phyloP scores from a whole-genome alignment of 1,140 invertebrate genomes.

The Caenorhabditis tropicalis region DNA sequence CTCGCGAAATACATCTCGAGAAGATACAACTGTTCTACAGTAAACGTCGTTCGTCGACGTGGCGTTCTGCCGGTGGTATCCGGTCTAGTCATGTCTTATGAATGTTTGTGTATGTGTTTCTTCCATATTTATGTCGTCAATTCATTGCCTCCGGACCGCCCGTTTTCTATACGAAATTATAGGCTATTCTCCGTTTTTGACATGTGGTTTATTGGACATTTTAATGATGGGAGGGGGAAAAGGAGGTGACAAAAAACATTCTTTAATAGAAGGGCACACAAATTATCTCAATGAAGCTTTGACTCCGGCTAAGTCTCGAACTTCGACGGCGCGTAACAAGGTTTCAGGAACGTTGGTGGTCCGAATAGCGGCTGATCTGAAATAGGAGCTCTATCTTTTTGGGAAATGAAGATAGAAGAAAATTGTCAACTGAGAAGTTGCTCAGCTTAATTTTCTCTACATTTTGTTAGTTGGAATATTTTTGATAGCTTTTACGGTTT shows the following conservation, averaged over 20 bases:
- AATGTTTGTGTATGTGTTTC: neutral
- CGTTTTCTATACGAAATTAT: constrained; percentile 6
- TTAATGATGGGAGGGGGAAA: neutral
- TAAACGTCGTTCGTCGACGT: neutral
- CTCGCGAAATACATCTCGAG: constrained; percentile 26
- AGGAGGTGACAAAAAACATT: too few relatives aligned
- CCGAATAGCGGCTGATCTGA: constrained; percentile 86
- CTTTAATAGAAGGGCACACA: too few relatives aligned
- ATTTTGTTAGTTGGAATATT: too few relatives aligned
- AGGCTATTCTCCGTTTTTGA: neutral
- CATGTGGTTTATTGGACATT: constrained; percentile 27
- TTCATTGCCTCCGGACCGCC: neutral
- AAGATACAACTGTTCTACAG: neutral
- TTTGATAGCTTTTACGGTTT: too few relatives aligned
- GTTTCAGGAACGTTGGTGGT: neutral
- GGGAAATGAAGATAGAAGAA: too few relatives aligned
- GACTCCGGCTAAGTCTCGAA: neutral
- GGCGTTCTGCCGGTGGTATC: neutral
- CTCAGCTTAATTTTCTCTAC: too few relatives aligned
- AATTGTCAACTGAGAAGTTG: too few relatives aligned
- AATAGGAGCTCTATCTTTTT: constrained; percentile 84
- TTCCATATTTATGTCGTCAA: constrained; percentile 30
- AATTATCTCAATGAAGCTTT: neutral
- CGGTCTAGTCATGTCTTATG: neutral
- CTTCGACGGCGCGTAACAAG: neutral